Evolutionary conservation across 2,797 vertebrate genomes (phyloP).

Genomic region (Anas flavirostris): DNA sequence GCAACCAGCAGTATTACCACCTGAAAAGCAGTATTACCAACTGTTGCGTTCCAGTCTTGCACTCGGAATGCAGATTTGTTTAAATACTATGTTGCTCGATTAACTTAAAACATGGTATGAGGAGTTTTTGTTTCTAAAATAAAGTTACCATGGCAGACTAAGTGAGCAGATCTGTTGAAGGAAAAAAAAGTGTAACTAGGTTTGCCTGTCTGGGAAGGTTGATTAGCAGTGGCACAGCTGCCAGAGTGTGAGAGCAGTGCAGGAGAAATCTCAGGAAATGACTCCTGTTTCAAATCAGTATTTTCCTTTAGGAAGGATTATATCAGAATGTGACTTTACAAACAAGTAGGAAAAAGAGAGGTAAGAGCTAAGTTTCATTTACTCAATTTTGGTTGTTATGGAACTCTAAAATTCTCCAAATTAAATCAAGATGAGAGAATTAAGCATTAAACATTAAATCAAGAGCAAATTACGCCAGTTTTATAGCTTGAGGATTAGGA

Average conservation of each 20-base stretch:
- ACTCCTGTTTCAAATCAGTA: not conserved
- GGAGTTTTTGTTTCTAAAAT: not conserved
- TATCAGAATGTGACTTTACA: not conserved
- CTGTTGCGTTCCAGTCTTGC: not conserved
- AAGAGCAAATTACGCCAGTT: not conserved
- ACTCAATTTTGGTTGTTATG: not conserved
- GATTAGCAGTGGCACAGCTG: not conserved
- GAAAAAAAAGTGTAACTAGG: not conserved
- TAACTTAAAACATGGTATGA: not conserved
- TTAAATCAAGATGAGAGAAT: not conserved
- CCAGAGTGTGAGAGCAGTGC: not conserved
- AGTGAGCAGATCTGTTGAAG: not conserved
- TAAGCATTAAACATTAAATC: not conserved
- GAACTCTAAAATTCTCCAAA: not conserved
- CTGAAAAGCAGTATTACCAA: not conserved
- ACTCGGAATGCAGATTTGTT: not conserved
- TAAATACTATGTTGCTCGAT: not conserved
- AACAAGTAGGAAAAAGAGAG: not conserved
- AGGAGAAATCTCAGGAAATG: not conserved
- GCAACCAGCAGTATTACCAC: not conserved
- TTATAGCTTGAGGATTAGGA: not conserved
- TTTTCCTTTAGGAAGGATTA: not conserved
- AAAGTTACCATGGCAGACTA: not conserved
- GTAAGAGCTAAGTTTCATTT: not conserved
- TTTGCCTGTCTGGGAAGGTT: not conserved